Evolutionary conservation across 1,140 invertebrate genomes (phyloP), one percentile per base, ranked within the genome.

Genomic region (Branchinecta lynchi): DNA sequence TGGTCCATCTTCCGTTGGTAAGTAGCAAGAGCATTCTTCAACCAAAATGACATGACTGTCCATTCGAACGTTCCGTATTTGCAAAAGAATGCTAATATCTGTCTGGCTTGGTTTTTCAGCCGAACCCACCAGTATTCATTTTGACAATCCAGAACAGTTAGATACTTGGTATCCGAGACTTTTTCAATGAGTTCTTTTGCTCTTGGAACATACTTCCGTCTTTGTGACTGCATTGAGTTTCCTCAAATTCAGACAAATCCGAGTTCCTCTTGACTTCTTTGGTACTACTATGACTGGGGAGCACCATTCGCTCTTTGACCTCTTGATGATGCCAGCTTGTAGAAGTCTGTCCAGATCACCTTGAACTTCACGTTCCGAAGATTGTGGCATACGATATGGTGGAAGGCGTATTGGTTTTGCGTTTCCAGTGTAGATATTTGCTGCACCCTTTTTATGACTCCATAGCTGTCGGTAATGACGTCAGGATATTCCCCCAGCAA

Each of bases 31-130:
- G 70, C 71, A 72, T 77, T 77, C n/a, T 72, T 73, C 0, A 80
- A 70, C 10, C 78, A 77, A 74, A 78, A 78, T 17, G 78, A 75
- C 74, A 80, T 77, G 3, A 73, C 69, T 17, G 66, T 76, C 66
- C 74, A 77, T 71, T 75, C 51, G 6, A 60, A 60, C 51, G 17
- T 15, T 60, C 17, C 51, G 17, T 15, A 60, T 12, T 12, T 12
- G 12, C 2, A 3, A 6, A 60, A 1, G 12, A 60, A 20, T 6
- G 17, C 51, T 60, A 3, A 20, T 6, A 3, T 60, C 51, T 15
- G 12, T 60, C 51, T 60, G 12, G 51, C 51, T 60, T 6, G 2
- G 12, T 60, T 60, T 1, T 2, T 60, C 17, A 15, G 17, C 6
- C 17, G 12, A 20, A 60, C 17, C 17, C 6, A 6, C 51, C 12